Evolutionary conservation across 2,888 invertebrate genomes (phyloP).

Genomic region (Crossocerus cetratus): DNA sequence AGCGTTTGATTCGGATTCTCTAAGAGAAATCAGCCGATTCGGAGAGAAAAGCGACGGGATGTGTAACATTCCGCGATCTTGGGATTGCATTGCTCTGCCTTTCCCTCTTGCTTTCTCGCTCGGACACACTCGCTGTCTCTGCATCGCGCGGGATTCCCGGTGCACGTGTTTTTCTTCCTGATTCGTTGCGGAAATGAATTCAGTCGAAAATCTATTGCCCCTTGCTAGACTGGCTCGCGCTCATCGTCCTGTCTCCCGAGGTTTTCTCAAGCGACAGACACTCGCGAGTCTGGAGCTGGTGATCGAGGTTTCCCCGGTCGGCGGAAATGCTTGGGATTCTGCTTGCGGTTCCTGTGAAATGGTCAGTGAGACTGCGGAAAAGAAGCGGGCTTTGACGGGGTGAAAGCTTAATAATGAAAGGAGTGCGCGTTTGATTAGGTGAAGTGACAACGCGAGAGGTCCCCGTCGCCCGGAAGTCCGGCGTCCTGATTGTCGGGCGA

Average conservation of each 20-base stretch:
- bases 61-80: slow-evolving; percentile 53
- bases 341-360: no score
- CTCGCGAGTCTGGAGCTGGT: neutral
- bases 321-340: no score
- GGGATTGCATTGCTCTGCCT: slow-evolving; percentile 55
- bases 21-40: slow-evolving; percentile 54
- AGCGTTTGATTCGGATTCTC: slow-evolving; percentile 57
- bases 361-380: no score
- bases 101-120: slow-evolving; percentile 4
- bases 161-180: slow-evolving; percentile 40
- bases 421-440: no score
- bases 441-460: neutral
- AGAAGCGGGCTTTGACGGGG: no score
- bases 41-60: slow-evolving; percentile 45
- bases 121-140: no score
- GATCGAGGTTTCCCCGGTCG: neutral
- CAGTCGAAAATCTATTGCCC: slow-evolving; percentile 36
- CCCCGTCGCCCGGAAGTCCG: neutral
- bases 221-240: slow-evolving; percentile 26
- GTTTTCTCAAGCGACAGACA: no score
- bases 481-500: slow-evolving; percentile 13
- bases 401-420: no score
- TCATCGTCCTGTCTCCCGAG: slow-evolving; percentile 10
- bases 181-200: slow-evolving; percentile 39
- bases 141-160: neutral